Base-by-base conservation (phyloP, 2,113 vertebrate genomes). In the Hippolais icterina region DNA sequence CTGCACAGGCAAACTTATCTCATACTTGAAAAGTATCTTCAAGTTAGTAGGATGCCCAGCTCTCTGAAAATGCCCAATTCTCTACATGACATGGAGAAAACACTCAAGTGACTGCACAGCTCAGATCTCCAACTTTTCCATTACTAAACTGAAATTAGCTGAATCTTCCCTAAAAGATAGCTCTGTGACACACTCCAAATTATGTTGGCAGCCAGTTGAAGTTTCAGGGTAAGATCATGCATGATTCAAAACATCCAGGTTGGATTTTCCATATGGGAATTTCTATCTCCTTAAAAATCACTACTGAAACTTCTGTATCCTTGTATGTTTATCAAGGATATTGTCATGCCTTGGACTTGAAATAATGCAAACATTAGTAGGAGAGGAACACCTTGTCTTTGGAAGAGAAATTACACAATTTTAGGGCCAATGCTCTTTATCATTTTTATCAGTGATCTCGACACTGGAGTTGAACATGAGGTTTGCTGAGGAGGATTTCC, bases 381-480 rank as follows among this genome's bases (percentile, higher is more conserved):
- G 20, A 95, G 18, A 89, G 33, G 29, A 87, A 15, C 0, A 0
- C 3, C 13, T 81, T 23, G 35, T 75, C 31, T 66, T 56, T 33
- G 11, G 23, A 75, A 52, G 21, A 87, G 42, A 68, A 87, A 44
- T 33, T 20, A 35, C 25, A 59, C 4, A 16, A 41, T 29, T 85
- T 70, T 64, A 65, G 13, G n/a, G 18, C 7, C 25, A 65, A 11
- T 61, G 13, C 2, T 52, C 28, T 68, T 56, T 28, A 21, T 29
- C 29, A 20, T 60, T 86, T 69, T 49, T 44, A 29, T 49, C 33
- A 71, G 7, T 77, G 6, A 49, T 49, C 47, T 71, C 31, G 28
- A 77, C 2, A 2, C 2, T 35, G 42, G 47, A 76, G 46, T 29
- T 0, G 0, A 80, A 44, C 4, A 21, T 66, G 7, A 44, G 70